These are phyloP conservation scores for Hypothenemus hampei DNA, from an alignment of 1,140 invertebrate species.

Conservation along the genomic window DNA sequence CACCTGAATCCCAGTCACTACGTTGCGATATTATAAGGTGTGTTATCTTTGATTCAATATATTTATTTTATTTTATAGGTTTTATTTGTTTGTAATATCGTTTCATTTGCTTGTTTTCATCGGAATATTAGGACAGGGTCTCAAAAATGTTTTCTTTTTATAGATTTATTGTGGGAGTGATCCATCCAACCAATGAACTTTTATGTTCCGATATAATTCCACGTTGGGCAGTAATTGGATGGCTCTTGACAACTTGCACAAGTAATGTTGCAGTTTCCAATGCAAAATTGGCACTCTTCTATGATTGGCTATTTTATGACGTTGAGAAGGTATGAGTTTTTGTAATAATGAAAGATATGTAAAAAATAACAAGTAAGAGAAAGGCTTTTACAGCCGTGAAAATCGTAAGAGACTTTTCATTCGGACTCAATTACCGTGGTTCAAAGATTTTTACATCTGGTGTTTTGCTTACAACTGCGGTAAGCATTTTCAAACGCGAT, in stretches of 20 bases:
- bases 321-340: constrained; percentile 60
- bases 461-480: too few species aligned
- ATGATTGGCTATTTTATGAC: constrained; percentile 97
- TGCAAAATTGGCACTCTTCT: constrained; percentile 93
- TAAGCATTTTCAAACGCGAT: too few species aligned
- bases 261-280: constrained; percentile 90
- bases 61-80: neutral
- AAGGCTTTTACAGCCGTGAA: too few species aligned
- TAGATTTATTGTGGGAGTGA: constrained; percentile 90
- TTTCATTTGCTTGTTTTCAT: too few species aligned
- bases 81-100: neutral
- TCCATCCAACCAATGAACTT: constrained; percentile 96
- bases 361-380: neutral
- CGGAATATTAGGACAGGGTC: neutral
- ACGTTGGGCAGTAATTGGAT: constrained; percentile 96
- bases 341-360: neutral
- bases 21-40: constrained; percentile 88
- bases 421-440: too few species aligned
- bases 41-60: neutral
- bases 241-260: constrained; percentile 94
- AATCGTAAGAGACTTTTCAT: too few species aligned
- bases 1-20: constrained; percentile 91
- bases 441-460: too few species aligned
- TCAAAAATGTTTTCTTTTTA: neutral
- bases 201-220: constrained; percentile 97